phyloP scores from a whole-genome alignment of 2,797 vertebrate genomes.

The Cuculus canorus region DNA sequence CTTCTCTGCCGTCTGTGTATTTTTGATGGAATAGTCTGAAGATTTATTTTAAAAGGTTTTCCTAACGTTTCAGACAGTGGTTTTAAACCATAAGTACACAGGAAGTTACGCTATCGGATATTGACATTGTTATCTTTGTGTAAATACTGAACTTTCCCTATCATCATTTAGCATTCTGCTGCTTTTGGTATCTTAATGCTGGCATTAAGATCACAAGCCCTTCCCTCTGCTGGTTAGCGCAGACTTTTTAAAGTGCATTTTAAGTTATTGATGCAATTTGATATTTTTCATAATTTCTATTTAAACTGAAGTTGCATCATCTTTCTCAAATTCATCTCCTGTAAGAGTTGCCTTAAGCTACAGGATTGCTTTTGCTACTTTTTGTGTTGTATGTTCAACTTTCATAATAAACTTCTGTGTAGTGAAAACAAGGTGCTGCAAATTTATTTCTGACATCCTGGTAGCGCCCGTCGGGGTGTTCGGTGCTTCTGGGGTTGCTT shows the following conservation, averaged over 20 bases:
- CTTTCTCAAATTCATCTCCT: conserved; percentile 78
- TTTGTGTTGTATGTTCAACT: conserved; percentile 82
- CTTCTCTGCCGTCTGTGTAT: conserved; percentile 67
- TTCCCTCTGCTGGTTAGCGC: conserved; percentile 74
- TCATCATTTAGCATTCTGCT: conserved; percentile 71
- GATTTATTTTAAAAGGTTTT: conserved; percentile 69
- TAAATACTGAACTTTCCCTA: conserved; percentile 73
- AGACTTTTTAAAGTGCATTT: conserved; percentile 80
- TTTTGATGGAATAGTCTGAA: conserved; percentile 65
- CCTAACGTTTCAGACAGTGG: conserved; percentile 59
- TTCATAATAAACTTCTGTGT: conserved; percentile 91
- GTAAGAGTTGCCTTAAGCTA: conserved; percentile 83
- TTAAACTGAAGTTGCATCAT: conserved; percentile 86
- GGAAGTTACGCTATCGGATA: conserved; percentile 61
- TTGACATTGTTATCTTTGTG: conserved; percentile 64
- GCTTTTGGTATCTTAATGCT: conserved; percentile 88
- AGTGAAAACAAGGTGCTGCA: conserved; percentile 68
- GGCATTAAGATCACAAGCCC: conserved; percentile 89
- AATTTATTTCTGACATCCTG: conserved; percentile 34
- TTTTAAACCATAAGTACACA: conserved; percentile 67
- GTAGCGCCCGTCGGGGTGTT: fast-evolving
- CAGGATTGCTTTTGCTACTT: conserved; percentile 82
- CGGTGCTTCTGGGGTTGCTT: fast-evolving
- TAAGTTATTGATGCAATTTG: conserved; percentile 92
- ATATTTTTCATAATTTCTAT: conserved; percentile 82